Conservation (phyloP, 2,888 invertebrate genomes). For the Synergus laeviventris region DNA sequence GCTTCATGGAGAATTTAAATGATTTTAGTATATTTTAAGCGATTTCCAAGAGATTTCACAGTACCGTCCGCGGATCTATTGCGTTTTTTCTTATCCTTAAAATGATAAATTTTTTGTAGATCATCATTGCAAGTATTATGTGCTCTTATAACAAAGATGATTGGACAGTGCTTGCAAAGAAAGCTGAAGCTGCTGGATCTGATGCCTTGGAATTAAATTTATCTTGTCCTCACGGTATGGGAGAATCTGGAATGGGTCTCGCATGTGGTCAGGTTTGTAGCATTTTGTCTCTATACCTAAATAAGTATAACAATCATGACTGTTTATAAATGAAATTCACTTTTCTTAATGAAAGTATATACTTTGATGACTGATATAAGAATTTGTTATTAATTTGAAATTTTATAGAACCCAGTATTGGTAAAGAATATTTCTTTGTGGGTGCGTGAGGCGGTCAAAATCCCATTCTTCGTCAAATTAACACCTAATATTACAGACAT, state of each 20-base stretch:
- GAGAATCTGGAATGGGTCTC: conserved; percentile 98
- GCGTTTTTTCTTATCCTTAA: conserved; percentile 39
- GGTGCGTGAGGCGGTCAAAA: conserved; percentile 90
- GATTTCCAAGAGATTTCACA: no score
- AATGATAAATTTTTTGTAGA: conserved; percentile 76
- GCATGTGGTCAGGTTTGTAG: conserved; percentile 93
- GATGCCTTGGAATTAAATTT: conserved; percentile 97
- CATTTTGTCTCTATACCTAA: conserved; percentile 9
- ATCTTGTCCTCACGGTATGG: conserved; percentile 99
- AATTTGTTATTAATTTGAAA: neutral
- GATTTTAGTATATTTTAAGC: no score
- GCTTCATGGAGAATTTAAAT: no score
- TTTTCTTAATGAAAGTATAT: neutral
- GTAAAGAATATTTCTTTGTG: conserved; percentile 94
- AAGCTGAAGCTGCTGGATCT: conserved; percentile 89
- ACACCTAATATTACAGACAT: conserved; percentile 99
- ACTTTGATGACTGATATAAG: no score
- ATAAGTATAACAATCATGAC: neutral
- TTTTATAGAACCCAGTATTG: conserved; percentile 85
- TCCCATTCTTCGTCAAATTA: conserved; percentile 97
- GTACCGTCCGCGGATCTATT: no score
- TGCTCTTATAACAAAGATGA: conserved; percentile 91
- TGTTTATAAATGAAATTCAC: no score
- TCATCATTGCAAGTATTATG: conserved; percentile 97
- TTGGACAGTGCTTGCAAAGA: conserved; percentile 89